phyloP scores from a whole-genome alignment of 1,140 invertebrate genomes.

The Drosophila melanica region DNA sequence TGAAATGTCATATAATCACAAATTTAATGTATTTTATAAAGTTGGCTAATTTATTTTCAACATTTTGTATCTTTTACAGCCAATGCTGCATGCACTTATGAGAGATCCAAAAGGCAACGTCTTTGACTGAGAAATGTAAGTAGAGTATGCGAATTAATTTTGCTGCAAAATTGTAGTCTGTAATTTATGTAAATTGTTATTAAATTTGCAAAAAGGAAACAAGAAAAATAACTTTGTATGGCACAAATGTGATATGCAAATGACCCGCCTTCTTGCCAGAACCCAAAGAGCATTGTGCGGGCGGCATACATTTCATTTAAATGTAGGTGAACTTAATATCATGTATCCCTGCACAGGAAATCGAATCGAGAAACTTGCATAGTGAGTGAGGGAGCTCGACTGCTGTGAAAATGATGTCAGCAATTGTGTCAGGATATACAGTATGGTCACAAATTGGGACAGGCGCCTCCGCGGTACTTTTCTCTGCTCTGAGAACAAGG shows the following conservation, averaged over 20 bases:
- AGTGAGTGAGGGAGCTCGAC: neutral
- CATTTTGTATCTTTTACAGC: constrained; percentile 53
- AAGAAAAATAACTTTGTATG: constrained; percentile 27
- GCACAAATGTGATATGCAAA: constrained; percentile 26
- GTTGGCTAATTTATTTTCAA: constrained; percentile 35
- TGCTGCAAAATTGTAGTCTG: constrained; percentile 17
- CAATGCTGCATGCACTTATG: constrained; percentile 71
- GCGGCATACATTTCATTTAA: constrained; percentile 56
- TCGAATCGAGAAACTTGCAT: constrained; percentile 22
- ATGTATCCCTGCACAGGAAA: constrained; percentile 24
- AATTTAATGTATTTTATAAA: constrained; percentile 18
- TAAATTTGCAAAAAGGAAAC: constrained; percentile 30
- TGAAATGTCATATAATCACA: constrained; percentile 48
- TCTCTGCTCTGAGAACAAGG: constrained; percentile 6
- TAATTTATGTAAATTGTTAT: constrained; percentile 61
- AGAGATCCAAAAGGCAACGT: constrained; percentile 61
- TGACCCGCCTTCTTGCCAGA: constrained; percentile 9
- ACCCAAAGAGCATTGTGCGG: constrained; percentile 20
- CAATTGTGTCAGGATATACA: constrained; percentile 28
- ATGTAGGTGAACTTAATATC: constrained; percentile 33
- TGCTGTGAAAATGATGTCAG: constrained; percentile 45
- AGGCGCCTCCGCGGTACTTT: no score
- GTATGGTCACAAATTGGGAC: constrained; percentile 1
- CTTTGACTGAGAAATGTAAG: constrained; percentile 71
- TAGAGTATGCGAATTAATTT: constrained; percentile 26